phyloP scores from a whole-genome alignment of 2,113 vertebrate genomes.

The Burhinus bistriatus region DNA sequence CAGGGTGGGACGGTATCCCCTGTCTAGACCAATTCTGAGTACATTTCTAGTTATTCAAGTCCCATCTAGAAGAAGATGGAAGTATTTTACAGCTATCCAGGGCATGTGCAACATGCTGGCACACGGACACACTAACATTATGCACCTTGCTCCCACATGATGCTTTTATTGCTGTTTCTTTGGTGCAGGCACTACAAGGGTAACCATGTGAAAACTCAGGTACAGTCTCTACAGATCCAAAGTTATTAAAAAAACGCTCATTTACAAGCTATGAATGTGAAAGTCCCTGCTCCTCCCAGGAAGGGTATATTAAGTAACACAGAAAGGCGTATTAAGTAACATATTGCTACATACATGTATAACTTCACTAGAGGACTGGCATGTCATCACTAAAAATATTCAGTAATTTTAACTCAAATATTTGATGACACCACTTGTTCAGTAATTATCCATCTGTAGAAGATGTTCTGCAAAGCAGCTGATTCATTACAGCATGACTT shows the following conservation, averaged over 20 bases:
- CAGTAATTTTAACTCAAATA: neutral
- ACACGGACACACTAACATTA: too few species aligned
- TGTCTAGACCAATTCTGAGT: neutral
- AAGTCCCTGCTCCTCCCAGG: neutral
- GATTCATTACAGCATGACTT: neutral
- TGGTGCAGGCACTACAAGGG: neutral
- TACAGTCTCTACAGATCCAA: neutral
- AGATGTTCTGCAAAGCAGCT: neutral
- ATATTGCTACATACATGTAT: neutral
- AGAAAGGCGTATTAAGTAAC: neutral
- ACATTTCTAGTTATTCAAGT: neutral
- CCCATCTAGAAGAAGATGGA: neutral
- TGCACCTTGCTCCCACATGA: neutral
- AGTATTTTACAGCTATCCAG: neutral
- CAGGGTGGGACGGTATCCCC: rapidly evolving
- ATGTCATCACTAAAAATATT: neutral
- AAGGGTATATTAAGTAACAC: neutral
- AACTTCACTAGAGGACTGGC: neutral
- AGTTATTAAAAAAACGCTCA: neutral
- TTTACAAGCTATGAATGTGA: neutral
- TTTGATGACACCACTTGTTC: neutral
- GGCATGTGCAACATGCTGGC: neutral
- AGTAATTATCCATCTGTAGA: neutral
- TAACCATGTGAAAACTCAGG: neutral
- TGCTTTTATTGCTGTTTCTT: neutral